Evolutionary conservation across 2,113 vertebrate genomes (phyloP), one percentile per base, ranked within the genome.

Genomic region (Hepsetus odoe): DNA sequence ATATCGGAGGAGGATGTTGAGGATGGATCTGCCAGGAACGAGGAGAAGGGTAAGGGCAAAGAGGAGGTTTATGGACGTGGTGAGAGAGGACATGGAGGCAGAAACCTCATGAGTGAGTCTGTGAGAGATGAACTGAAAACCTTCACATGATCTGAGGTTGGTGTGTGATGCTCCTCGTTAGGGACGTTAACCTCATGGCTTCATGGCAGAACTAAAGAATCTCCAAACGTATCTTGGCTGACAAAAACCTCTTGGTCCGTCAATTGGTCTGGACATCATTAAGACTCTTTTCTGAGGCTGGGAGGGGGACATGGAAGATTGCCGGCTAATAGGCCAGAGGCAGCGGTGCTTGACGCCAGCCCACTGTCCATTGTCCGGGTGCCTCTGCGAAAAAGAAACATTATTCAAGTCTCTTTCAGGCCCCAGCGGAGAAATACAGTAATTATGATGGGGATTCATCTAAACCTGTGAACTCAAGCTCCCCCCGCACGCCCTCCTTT

Each of bases 401-500:
- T 85, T 85, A 84, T 85, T 83, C 72, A 84, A 88, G 84, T 84
- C 80, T 83, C 82, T 80, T 88, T 84, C 74, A 86, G 74, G 58
- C 73, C 83, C 76, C 51, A 65, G 72, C 80, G 80, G 44, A 82
- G 83, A 84, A 82, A 85, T 81, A 85, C 81, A 94, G 92, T 93
- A 94, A 94, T 95, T 95, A 84, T 78, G 72, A 73, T 64, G 74
- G 42, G 77, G 68, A 69, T 61, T 33, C 38, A 69, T 79, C 71
- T 70, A 80, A 83, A 83, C 79, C 79, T 80, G 76, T 67, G 46
- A 83, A 76, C 78, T 92, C 82, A 62, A 86, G 91, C 70, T 87
- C 89, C 90, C 88, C 91, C 89, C 88, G 90, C 51, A 24, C n/a
- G 35, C 24, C 69, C 72, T 55, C 66, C 70, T 77, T 73, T 84